Conservation (phyloP, 1,140 invertebrate genomes). For the Trypoxylus dichotomus region DNA sequence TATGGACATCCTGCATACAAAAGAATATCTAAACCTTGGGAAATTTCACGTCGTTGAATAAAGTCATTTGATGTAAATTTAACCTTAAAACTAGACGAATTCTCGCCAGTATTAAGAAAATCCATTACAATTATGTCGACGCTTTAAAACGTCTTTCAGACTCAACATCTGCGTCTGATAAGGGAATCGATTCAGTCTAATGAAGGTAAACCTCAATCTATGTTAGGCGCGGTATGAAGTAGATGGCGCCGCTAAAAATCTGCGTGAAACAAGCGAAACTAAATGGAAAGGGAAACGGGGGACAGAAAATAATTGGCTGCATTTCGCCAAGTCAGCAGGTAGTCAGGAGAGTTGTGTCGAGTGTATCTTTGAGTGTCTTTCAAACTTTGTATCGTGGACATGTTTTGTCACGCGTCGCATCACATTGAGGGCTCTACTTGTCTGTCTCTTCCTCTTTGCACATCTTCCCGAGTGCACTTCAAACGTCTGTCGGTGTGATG, state of each 20-base stretch:
- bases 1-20: too few relatives aligned
- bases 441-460: constrained; percentile 35
- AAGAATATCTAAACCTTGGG: too few relatives aligned
- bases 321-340: constrained; percentile 31
- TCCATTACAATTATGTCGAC: too few relatives aligned
- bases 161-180: background rate
- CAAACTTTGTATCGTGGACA: constrained; percentile 41
- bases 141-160: background rate
- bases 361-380: constrained; percentile 27
- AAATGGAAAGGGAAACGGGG: background rate
- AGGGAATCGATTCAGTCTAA: background rate
- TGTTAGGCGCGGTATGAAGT: background rate
- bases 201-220: background rate
- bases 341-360: constrained; percentile 27
- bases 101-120: too few relatives aligned
- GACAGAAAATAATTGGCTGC: constrained; percentile 31
- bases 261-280: background rate
- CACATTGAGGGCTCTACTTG: constrained; percentile 35
- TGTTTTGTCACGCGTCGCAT: constrained; percentile 43
- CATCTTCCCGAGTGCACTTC: constrained; percentile 42
- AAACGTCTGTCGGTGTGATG: constrained; percentile 35
- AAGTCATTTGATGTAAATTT: too few relatives aligned
- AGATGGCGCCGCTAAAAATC: background rate
- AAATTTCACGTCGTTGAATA: too few relatives aligned
- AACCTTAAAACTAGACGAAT: too few relatives aligned